phyloP scores from a whole-genome alignment of 2,113 vertebrate species.

The Tauraco erythrolophus region DNA sequence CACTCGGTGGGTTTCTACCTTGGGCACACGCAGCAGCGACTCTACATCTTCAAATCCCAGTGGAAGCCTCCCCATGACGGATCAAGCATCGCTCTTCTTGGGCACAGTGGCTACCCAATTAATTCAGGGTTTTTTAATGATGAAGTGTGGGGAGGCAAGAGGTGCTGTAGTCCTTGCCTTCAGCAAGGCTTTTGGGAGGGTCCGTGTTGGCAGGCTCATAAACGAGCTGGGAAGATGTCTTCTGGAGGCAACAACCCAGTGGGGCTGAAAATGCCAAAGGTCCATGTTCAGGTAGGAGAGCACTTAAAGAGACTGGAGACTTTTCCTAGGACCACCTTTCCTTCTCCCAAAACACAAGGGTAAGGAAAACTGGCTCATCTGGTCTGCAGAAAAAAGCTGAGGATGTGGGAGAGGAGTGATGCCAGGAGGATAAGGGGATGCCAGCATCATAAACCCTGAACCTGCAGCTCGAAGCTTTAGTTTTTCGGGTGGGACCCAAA shows the following conservation, averaged over 20 bases:
- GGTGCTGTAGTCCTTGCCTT: neutral
- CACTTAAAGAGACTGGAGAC: neutral
- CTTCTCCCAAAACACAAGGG: neutral
- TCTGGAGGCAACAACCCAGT: neutral
- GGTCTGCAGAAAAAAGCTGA: neutral
- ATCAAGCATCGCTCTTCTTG: neutral
- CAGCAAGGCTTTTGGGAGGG: neutral
- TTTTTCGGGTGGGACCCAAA: neutral
- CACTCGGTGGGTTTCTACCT: rapidly evolving
- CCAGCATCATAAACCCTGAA: neutral
- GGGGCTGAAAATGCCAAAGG: neutral
- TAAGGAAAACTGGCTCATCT: neutral
- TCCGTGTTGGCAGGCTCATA: neutral
- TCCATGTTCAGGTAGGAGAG: neutral
- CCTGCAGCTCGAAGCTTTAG: rapidly evolving
- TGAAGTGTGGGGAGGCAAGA: neutral
- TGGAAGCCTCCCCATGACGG: rapidly evolving
- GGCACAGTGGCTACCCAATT: rapidly evolving
- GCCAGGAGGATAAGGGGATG: neutral
- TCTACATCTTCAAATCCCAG: rapidly evolving
- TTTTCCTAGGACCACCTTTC: neutral
- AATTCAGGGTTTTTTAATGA: neutral
- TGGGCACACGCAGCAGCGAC: neutral
- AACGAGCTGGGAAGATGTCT: neutral
- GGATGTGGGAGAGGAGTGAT: neutral